A percentile compares a stretch with the other conserved stretches of the same genome.
Conservation (phyloP, 2,113 vertebrate species). For the Pachyramphus minor region DNA sequence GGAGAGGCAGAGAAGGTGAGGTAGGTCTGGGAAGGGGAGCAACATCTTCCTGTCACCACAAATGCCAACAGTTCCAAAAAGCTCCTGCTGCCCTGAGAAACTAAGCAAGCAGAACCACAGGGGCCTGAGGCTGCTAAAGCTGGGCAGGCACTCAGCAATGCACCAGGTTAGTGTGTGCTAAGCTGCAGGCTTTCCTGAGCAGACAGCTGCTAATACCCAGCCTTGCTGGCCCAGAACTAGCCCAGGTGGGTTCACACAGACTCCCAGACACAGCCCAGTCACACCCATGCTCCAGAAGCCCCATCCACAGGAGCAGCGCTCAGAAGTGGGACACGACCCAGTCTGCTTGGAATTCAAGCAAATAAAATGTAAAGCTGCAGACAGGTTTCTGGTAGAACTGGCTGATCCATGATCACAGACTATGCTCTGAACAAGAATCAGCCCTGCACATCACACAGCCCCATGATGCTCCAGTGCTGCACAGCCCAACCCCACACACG, state of each 20-base stretch:
- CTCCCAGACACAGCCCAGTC: not conserved
- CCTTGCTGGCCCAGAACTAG: not conserved
- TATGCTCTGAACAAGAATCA: not conserved
- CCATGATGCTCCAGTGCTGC: not conserved
- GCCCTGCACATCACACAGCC: not conserved
- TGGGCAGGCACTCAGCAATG: not conserved
- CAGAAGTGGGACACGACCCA: not conserved
- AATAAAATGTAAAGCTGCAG: not conserved
- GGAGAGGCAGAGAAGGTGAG: not conserved
- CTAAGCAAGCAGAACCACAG: not conserved
- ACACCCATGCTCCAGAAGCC: not conserved
- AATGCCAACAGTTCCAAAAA: not conserved
- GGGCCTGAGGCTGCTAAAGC: not conserved
- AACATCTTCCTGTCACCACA: not conserved
- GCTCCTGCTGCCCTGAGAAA: not conserved
- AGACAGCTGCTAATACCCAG: not conserved
- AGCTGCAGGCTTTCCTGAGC: not conserved
- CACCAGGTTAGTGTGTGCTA: not conserved
- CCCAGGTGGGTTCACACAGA: not conserved
- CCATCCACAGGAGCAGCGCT: not conserved
- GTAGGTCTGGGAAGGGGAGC: not conserved
- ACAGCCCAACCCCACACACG: rapidly evolving
- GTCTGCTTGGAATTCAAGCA: not conserved
- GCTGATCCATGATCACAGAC: not conserved
- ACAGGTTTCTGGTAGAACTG: not conserved